Base-by-base conservation (phyloP, 1,140 invertebrate genomes). In the Euglossa dilemma region DNA sequence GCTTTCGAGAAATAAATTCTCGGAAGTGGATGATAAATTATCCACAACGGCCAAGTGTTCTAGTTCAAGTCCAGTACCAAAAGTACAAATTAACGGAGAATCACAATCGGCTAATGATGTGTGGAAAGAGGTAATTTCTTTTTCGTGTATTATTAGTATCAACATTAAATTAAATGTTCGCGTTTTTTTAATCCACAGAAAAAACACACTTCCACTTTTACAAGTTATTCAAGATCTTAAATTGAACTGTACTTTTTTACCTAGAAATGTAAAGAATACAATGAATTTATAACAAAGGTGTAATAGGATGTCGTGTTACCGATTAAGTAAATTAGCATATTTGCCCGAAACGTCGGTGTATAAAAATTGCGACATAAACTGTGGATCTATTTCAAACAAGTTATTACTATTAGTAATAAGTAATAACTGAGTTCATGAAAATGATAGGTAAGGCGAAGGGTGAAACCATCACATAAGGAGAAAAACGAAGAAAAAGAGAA, bases 71-170 rank as follows among this genome's bases (percentile, higher is more conserved):
- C 6, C 7, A 18, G 28, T 23, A 43, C 7, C 56, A 20, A 66
- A 75, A 56, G 52, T 67, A 25, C 71, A 82, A 76, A 28, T 80
- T 2, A 88, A 88, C 2, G 80, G 71, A 25, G 85, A 91, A 52
- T 80, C 25, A 25, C 75, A 90, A 36, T 54, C 91, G 89, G 85
- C 82, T 76, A 90, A 94, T 52, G 92, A 95, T 84, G 91, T 92
- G 7, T 95, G 95, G 95, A 95, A 95, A 79, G 94, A 96, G 92
- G 95, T 95, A 90, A 86, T 23, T 54, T 45, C 56, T 47, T 70
- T 66, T 36, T 70, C 66, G 54, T 54, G 52, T 6, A 20, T 16
- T 18, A 16, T 43, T 18, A 18, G 43, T 11, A 9, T 5, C 36
- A 52, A 52, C 45, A n/a, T 43, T 61, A 0, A 76, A 50, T 61